Base-by-base conservation (phyloP, 2,113 vertebrate genomes). In the Hyperopisus bebe region DNA sequence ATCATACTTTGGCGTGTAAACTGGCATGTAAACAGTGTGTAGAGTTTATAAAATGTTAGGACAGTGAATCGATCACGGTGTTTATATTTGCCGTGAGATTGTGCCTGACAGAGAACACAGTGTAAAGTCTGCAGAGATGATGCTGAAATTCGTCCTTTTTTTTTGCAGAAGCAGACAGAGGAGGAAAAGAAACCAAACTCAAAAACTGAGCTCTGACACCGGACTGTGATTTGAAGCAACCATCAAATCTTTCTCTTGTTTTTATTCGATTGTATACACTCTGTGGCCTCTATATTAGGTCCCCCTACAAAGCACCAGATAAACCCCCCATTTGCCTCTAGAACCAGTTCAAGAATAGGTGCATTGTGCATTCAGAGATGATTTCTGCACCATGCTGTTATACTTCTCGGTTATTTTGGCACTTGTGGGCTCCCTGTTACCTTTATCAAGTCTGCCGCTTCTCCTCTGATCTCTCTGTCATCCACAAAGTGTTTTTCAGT, bases 151-250 rank as follows among this genome's bases (percentile, higher is more conserved):
- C 3, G 24, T 55, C 9, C 5, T 31, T 48, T 9, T 90, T 85
- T 83, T 91, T 86, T 93, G 89, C 91, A 96, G 95, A 92, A 94
- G 15, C 93, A 93, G 91, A 92, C 92, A 21, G 92, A 95, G 77
- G 89, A 93, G 0, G 93, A 77, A 89, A 48, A 47, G 19, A 24
- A 88, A 90, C 84, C 90, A 1, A 88, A 93, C 74, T 31, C 90
- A 80, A 96, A 96, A 92, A 95, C 93, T 8, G 96, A 96, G 91
- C 94, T 96, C 19, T 96, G 90, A 74, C 1, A 1, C n/a, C 11
- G 31, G 35, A 50, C 51, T 11, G 50, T 89, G 13, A 90, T 46
- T 88, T 90, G 91, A 92, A 1, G n/a, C 21, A 31, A 83, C 35
- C 47, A 77, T 51, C 46, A 62, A 44, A 89, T 44, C 77, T 80